Evolutionary conservation across 2,797 vertebrate genomes (phyloP), one percentile per base, ranked within the genome.

Genomic region (Buceros bicornis): DNA sequence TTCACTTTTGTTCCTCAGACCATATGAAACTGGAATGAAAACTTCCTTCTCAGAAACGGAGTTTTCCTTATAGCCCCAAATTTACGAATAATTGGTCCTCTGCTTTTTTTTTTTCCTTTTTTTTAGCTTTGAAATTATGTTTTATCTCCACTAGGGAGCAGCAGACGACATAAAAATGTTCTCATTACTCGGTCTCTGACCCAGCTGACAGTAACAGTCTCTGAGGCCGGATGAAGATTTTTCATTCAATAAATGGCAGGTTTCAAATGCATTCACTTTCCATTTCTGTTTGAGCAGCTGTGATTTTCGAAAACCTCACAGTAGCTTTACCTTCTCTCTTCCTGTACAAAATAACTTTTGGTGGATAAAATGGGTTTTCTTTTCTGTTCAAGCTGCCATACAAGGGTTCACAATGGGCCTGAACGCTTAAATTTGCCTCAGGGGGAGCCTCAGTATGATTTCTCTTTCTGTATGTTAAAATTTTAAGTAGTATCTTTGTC

Each of bases 61-160:
- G 5, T 53, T 54, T 70, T 60, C 29, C 8, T 69, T n/a, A 4
- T 4, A 42, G 33, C 13, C 22, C 35, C 16, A 45, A 43, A 40
- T n/a, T 53, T 43, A 48, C 43, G 45, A 73, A 47, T 37, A 37
- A 26, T 7, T 51, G 5, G 3, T 25, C 12, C 65, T 70, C 5
- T 8, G 11, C 10, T 8, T 13, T 29, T 15, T 61, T 45, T 24
- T n/a, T 12, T 21, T 24, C 28, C 15, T 28, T 57, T 64, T 57
- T 64, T 73, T 62, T 15, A 78, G 37, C 48, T 62, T 73, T 74
- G 87, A 70, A 62, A 83, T 90, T 61, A 14, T 80, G 15, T 37
- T 56, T 66, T 43, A 16, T 60, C 29, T 93, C 96, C 97, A 96
- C 95, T 94, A 98, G 96, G 78, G 95, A 88, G 97, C 97, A 97